These are phyloP conservation scores for Pogoniulus pusillus DNA, from an alignment of 2,797 vertebrate genomes.

Conservation along the genomic window DNA sequence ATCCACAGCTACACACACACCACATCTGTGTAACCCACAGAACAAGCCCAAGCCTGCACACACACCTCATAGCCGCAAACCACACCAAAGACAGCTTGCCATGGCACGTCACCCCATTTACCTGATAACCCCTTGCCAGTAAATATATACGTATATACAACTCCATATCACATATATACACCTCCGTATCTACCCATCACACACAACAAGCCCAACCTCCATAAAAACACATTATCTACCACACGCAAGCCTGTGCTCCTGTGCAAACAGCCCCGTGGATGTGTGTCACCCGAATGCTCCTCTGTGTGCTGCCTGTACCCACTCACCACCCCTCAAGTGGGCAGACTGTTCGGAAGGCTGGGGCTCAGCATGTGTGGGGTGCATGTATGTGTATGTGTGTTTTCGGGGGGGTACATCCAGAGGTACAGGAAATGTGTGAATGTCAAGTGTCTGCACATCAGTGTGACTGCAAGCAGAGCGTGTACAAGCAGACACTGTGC, in stretches of 20 bases:
- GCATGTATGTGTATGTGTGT: fast-evolving
- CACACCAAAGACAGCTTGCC: not conserved
- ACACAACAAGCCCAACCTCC: not conserved
- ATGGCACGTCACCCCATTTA: not conserved
- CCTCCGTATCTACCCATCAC: not conserved
- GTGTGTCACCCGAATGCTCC: fast-evolving
- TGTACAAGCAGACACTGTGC: fast-evolving
- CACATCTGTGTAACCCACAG: not conserved
- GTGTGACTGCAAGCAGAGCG: too few species aligned
- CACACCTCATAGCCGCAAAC: not conserved
- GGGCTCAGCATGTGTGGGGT: fast-evolving
- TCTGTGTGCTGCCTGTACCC: fast-evolving
- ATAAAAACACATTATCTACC: not conserved
- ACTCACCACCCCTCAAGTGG: fast-evolving
- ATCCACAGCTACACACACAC: not conserved
- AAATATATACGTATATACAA: not conserved
- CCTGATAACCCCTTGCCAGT: not conserved
- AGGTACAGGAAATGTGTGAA: fast-evolving
- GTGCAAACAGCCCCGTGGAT: fast-evolving
- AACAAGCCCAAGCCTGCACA: not conserved
- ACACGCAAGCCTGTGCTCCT: not conserved
- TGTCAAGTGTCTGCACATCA: fast-evolving
- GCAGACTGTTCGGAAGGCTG: not conserved
- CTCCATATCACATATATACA: too few species aligned
- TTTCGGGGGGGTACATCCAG: too few species aligned